A percentile compares a stretch with the other conserved stretches of the same genome.
Evolutionary conservation across 2,113 vertebrate species (phyloP).

Genomic region (Proterorhinus semilunaris): DNA sequence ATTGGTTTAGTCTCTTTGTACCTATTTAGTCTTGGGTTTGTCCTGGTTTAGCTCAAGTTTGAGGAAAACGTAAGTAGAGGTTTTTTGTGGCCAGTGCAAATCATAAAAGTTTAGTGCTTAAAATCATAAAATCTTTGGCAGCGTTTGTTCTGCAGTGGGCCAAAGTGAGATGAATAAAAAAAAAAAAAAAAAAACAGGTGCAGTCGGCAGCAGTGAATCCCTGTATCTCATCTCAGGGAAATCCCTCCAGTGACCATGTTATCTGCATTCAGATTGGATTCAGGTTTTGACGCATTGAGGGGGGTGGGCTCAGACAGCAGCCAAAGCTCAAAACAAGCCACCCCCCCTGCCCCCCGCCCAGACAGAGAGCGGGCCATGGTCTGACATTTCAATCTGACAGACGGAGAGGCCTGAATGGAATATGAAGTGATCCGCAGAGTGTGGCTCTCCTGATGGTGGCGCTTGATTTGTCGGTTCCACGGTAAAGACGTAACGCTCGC

Average conservation of each 20-base stretch:
- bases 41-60: not conserved
- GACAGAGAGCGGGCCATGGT: not conserved
- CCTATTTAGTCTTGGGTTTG: not conserved
- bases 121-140: not conserved
- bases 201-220: not conserved
- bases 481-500: not conserved
- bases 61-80: not conserved
- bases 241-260: not conserved
- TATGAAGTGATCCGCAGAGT: not conserved
- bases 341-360: too few relatives aligned
- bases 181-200: not conserved
- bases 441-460: not conserved
- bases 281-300: constrained; percentile 8
- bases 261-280: constrained; percentile 5
- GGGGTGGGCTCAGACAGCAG: not conserved
- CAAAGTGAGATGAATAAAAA: not conserved
- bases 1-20: not conserved
- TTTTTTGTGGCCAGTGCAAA: not conserved
- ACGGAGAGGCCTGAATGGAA: not conserved
- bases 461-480: not conserved
- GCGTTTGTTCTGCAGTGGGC: not conserved
- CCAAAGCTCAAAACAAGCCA: not conserved
- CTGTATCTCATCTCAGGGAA: not conserved
- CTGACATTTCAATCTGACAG: constrained; percentile 2
- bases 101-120: not conserved